Evolutionary conservation across 2,888 invertebrate species (phyloP).

Genomic region (Apoderus coryli): DNA sequence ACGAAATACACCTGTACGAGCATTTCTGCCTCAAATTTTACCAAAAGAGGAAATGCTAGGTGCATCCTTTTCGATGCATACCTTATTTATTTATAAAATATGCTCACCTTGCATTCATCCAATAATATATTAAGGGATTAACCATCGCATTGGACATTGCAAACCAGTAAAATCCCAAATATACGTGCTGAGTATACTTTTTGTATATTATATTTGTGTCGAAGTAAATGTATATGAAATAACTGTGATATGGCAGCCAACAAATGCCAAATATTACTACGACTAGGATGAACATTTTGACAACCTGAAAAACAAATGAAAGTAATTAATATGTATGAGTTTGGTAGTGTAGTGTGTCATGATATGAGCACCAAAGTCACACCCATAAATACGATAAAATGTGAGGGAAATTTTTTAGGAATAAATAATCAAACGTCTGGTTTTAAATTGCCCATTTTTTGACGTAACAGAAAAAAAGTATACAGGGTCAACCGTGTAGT

Average conservation of each 20-base stretch:
- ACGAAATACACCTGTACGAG: too few species aligned
- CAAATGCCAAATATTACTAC: conserved; percentile 76
- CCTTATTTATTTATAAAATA: neutral
- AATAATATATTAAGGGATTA: conserved; percentile 83
- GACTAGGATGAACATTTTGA: conserved; percentile 78
- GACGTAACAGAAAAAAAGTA: too few species aligned
- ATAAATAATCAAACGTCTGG: too few species aligned
- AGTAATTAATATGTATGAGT: conserved; percentile 4
- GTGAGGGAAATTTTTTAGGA: too few species aligned
- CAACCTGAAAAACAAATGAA: conserved; percentile 46
- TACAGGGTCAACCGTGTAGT: too few species aligned
- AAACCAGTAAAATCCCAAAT: conserved; percentile 75
- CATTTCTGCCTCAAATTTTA: too few species aligned
- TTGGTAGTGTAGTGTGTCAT: too few species aligned
- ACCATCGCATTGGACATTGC: conserved; percentile 92
- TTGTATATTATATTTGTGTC: conserved; percentile 48
- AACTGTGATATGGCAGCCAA: conserved; percentile 80
- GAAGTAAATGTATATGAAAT: conserved; percentile 71
- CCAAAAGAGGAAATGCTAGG: neutral
- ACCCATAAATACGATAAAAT: too few species aligned
- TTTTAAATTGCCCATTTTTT: too few species aligned
- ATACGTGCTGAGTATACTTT: conserved; percentile 70
- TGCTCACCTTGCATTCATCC: conserved; percentile 78
- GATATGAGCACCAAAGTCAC: too few species aligned
- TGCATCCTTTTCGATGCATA: neutral